Evolutionary conservation across 2,888 invertebrate genomes (phyloP).

Genomic region (Drosophila flavopinicola): DNA sequence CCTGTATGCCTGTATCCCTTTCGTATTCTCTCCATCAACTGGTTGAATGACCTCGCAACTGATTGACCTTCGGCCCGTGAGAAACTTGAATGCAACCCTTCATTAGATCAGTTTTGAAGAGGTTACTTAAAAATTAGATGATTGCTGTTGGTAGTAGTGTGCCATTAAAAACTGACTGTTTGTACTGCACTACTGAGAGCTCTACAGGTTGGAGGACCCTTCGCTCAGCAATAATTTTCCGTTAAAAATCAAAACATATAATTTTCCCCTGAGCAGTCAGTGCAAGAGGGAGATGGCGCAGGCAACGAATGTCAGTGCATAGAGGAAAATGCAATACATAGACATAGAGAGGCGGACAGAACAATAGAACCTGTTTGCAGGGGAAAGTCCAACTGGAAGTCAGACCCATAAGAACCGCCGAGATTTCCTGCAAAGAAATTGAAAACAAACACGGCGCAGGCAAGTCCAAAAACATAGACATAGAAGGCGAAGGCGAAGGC

Average conservation of each 20-base stretch:
- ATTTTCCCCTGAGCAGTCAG: constrained; percentile 55
- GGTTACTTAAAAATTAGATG: constrained; percentile 67
- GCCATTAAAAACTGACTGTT: constrained; percentile 72
- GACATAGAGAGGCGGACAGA: constrained; percentile 39
- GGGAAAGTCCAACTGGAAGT: constrained; percentile 75
- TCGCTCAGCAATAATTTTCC: constrained; percentile 69
- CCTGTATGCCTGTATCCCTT: constrained; percentile 14
- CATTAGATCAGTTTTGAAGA: constrained; percentile 62
- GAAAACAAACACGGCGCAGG: constrained; percentile 59
- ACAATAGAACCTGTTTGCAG: constrained; percentile 75
- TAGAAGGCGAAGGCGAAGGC: constrained; percentile 6
- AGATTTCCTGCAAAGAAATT: constrained; percentile 74
- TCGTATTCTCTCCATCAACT: constrained; percentile 5
- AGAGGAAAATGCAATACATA: constrained; percentile 69
- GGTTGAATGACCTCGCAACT: constrained; percentile 69
- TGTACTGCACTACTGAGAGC: constrained; percentile 41
- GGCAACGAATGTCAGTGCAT: constrained; percentile 57
- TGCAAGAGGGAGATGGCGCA: constrained; percentile 38
- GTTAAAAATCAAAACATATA: constrained; percentile 78
- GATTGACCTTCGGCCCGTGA: constrained; percentile 62
- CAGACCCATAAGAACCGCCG: constrained; percentile 59
- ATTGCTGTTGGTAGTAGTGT: constrained; percentile 64
- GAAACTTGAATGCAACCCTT: constrained; percentile 61
- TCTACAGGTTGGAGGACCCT: constrained; percentile 14
- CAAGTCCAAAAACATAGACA: constrained; percentile 9